Conservation (phyloP, 2,113 vertebrate genomes). For the Tamias sibiricus region DNA sequence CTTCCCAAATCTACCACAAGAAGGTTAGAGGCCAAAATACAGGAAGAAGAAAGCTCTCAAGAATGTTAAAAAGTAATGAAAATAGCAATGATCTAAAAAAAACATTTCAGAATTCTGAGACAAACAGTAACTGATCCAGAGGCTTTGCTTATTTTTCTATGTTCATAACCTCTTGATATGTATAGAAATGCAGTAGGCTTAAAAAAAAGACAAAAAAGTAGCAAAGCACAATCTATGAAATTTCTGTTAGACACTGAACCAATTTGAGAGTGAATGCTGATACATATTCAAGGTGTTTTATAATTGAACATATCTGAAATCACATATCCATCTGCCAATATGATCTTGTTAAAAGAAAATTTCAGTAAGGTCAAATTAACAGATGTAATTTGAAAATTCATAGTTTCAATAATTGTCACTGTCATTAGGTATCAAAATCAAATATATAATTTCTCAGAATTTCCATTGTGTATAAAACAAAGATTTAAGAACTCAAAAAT, state of each 20-base stretch:
- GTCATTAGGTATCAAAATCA: background rate
- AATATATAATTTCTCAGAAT: background rate
- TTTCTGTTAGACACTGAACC: background rate
- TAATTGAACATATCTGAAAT: background rate
- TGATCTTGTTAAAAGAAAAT: background rate
- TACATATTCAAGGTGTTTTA: background rate
- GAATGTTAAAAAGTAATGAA: constrained; percentile 5
- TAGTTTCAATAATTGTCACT: background rate
- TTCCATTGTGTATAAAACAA: background rate
- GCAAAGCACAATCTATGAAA: background rate
- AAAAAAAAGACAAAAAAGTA: background rate
- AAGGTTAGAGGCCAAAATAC: background rate
- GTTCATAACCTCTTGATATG: background rate
- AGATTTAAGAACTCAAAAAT: background rate
- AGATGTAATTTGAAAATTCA: background rate
- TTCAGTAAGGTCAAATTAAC: background rate
- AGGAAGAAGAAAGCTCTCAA: background rate
- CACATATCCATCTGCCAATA: background rate
- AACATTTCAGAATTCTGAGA: background rate
- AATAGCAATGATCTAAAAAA: background rate
- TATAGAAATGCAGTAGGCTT: constrained; percentile 25
- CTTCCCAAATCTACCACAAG: background rate
- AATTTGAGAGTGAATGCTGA: background rate
- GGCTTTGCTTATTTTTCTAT: background rate
- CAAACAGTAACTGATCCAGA: background rate